Percentiles rank a stretch among this genome's conserved stretches.
phyloP scores from a whole-genome alignment of 1,140 invertebrate species.

The Chrysopa pallens region DNA sequence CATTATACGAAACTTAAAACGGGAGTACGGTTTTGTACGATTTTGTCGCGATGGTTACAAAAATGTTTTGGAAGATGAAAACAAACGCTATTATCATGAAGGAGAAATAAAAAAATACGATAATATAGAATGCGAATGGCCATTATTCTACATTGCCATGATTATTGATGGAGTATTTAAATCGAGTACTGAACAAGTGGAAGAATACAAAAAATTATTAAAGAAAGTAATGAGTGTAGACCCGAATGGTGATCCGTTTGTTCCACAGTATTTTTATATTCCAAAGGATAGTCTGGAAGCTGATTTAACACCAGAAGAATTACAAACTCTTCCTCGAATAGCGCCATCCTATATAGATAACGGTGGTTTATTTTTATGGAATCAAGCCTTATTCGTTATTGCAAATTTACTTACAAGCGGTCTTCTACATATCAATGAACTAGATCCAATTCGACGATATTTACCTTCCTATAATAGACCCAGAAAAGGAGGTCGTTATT shows the following conservation, averaged over 20 bases:
- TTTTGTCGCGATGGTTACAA: conserved; percentile 93
- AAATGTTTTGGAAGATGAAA: conserved; percentile 69
- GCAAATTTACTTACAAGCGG: conserved; percentile 76
- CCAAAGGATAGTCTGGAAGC: conserved; percentile 59
- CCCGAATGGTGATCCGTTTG: conserved; percentile 48
- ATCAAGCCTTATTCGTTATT: conserved; percentile 89
- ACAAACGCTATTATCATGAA: conserved; percentile 45
- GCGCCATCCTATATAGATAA: conserved; percentile 28
- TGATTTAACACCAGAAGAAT: conserved; percentile 34
- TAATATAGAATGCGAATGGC: conserved; percentile 95
- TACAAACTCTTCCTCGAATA: conserved; percentile 49
- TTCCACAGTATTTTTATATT: conserved; percentile 78
- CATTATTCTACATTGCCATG: conserved; percentile 87
- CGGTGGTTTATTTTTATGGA: conserved; percentile 60
- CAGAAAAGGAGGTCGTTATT: conserved; percentile 76
- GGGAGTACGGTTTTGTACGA: conserved; percentile 83
- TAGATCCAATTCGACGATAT: conserved; percentile 90
- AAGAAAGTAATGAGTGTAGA: conserved; percentile 46
- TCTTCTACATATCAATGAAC: conserved; percentile 82
- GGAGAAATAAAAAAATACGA: conserved; percentile 77
- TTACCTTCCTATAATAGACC: conserved; percentile 91
- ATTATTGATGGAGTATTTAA: conserved; percentile 90
- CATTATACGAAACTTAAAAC: conserved; percentile 67
- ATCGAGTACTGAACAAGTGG: conserved; percentile 74
- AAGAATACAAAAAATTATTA: conserved; percentile 76